A percentile compares a stretch with the other conserved stretches of the same genome.
phyloP scores from a whole-genome alignment of 2,888 invertebrate genomes.

The Resseliella maxima region DNA sequence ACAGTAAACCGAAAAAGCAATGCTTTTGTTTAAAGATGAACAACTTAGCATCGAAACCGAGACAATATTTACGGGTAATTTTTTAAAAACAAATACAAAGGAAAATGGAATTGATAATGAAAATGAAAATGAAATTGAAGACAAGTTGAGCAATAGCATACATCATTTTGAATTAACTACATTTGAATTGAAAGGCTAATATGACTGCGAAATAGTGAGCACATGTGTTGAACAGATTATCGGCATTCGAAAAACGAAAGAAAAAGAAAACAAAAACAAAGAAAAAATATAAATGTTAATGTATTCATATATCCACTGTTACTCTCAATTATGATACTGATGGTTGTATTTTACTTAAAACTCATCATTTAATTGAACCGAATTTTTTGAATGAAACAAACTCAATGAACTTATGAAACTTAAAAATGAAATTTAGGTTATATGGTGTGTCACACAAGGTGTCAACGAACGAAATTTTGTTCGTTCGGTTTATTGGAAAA shows the following conservation, averaged over 20 bases:
- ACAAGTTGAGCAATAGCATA: background rate
- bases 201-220: background rate
- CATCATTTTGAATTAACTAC: background rate
- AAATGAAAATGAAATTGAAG: conserved; percentile 35
- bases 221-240: conserved; percentile 53
- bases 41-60: conserved; percentile 24
- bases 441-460: no score
- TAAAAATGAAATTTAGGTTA: no score
- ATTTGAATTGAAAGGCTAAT: no score
- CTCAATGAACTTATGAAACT: no score
- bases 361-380: conserved; percentile 22
- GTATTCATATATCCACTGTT: background rate
- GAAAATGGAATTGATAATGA: conserved; percentile 25
- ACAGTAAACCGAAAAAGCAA: background rate
- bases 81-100: background rate
- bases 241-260: background rate
- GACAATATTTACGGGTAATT: background rate
- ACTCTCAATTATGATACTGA: background rate
- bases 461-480: no score
- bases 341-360: conserved; percentile 4
- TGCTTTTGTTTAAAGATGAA: conserved; percentile 36
- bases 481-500: no score
- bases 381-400: background rate
- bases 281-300: no score
- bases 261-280: no score